A percentile compares a stretch with the other conserved stretches of the same genome.
These are phyloP conservation scores for Brenthis daphne DNA, from an alignment of 2,888 invertebrate genomes.

Conservation along the genomic window DNA sequence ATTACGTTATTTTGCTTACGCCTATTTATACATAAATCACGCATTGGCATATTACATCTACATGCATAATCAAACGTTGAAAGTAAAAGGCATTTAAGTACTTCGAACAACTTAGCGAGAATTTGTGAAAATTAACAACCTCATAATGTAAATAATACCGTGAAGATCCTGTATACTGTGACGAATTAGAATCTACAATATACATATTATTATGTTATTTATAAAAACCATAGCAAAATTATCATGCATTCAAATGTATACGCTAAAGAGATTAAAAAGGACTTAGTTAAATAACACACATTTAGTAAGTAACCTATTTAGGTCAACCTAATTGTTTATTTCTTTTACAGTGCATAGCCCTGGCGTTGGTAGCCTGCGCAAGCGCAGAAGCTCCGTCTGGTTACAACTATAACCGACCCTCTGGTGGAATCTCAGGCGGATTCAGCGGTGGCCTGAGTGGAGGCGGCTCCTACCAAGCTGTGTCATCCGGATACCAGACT, in stretches of 20 bases:
- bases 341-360: slow-evolving; percentile 88
- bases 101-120: slow-evolving; percentile 25
- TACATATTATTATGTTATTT: neutral
- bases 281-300: no score
- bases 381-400: slow-evolving; percentile 89
- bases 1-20: slow-evolving; percentile 1
- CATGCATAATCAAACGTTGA: slow-evolving; percentile 27
- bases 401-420: slow-evolving; percentile 88
- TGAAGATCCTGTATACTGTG: slow-evolving; percentile 12
- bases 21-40: neutral
- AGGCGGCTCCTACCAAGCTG: slow-evolving; percentile 88
- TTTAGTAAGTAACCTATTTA: neutral
- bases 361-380: slow-evolving; percentile 88
- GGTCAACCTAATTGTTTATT: slow-evolving; percentile 40
- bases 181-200: neutral
- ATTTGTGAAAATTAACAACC: slow-evolving; percentile 26
- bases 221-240: neutral
- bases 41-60: slow-evolving; percentile 9
- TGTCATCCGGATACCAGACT: slow-evolving; percentile 90
- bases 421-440: slow-evolving; percentile 74
- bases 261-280: neutral
- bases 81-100: slow-evolving; percentile 28
- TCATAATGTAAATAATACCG: slow-evolving; percentile 16
- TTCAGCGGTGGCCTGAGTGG: slow-evolving; percentile 66
- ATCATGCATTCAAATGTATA: neutral